Evolutionary conservation across 1,140 invertebrate genomes (phyloP), one percentile per base, ranked within the genome.

Genomic region (Drosophila burlai): DNA sequence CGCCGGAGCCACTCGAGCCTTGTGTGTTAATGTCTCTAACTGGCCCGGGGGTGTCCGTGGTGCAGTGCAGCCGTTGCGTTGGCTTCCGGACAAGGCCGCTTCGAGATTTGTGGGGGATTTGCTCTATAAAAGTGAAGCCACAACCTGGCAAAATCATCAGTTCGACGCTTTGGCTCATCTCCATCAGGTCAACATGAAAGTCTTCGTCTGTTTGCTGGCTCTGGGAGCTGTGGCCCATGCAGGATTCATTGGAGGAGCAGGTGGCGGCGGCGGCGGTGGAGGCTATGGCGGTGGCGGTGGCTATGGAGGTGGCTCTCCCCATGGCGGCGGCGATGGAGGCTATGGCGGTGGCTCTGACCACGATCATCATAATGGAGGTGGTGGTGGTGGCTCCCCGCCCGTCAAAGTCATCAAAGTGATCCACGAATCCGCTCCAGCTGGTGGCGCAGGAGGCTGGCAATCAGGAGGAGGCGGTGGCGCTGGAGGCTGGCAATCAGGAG

Each of bases 341-440:
- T 74, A 80, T 60, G 67, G 79, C 8, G 80, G 74, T 24, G 65
- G 78, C 24, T 65, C 73, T n/a, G 74, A 72, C 16, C 52, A 46
- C 10, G 75, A 83, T 49, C 76, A 80, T 52, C 76, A 76, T 52
- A 65, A 72, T 55, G 76, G 84, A 8, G 43, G 73, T 6, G 71
- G 73, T 7, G 69, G 63, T 15, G 85, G 54, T 16, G 63, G 46
- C 11, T 67, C 67, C 8, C 67, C 67, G 0, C 75, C 80, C 0
- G 55, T 90, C 16, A 90, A 90, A 47, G 43, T 90, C 42, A 80
- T 90, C 43, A 90, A 90, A 73, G 79, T 90, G 43, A 90, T 90
- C 4, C 85, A 90, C 34, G 85, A 90, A 67, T 60, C 55, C 4
- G 78, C 78, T 34, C 68, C 76, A 34, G 9, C 47, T 7, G 76